phyloP scores from a whole-genome alignment of 2,888 invertebrate species.

The Esperia sulphurella region DNA sequence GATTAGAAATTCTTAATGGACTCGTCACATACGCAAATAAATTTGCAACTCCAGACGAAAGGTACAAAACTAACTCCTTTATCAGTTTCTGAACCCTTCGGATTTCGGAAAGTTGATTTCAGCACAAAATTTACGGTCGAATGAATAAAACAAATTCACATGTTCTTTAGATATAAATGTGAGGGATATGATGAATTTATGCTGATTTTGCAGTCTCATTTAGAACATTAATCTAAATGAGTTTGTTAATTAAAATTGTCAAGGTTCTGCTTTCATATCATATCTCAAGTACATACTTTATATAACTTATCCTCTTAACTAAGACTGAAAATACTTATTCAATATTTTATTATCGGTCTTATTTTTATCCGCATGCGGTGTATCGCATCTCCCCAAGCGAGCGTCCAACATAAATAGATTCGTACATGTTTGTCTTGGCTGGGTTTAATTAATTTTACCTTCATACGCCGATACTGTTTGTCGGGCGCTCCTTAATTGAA shows the following conservation, averaged over 20 bases:
- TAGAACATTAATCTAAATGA: background rate
- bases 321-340: background rate
- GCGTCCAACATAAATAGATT: slow-evolving; percentile 69
- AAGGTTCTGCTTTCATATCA: too few species aligned
- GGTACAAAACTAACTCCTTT: slow-evolving; percentile 42
- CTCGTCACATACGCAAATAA: slow-evolving; percentile 45
- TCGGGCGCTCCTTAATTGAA: slow-evolving; percentile 75
- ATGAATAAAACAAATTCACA: slow-evolving; percentile 46
- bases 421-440: slow-evolving; percentile 76
- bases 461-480: slow-evolving; percentile 78
- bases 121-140: slow-evolving; percentile 42
- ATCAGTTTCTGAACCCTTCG: slow-evolving; percentile 44
- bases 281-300: too few species aligned
- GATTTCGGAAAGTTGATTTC: slow-evolving; percentile 51
- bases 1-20: slow-evolving; percentile 56
- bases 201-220: background rate
- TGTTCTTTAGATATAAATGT: slow-evolving; percentile 1
- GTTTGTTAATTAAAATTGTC: background rate
- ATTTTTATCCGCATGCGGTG: slow-evolving; percentile 8
- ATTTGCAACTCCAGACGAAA: slow-evolving; percentile 42
- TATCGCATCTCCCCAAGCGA: slow-evolving; percentile 37
- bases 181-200: slow-evolving; percentile 1
- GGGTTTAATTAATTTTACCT: slow-evolving; percentile 78
- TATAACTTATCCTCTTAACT: background rate
- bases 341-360: background rate